Base-by-base conservation (phyloP, 2,113 vertebrate genomes). In the Leuciscus idus region DNA sequence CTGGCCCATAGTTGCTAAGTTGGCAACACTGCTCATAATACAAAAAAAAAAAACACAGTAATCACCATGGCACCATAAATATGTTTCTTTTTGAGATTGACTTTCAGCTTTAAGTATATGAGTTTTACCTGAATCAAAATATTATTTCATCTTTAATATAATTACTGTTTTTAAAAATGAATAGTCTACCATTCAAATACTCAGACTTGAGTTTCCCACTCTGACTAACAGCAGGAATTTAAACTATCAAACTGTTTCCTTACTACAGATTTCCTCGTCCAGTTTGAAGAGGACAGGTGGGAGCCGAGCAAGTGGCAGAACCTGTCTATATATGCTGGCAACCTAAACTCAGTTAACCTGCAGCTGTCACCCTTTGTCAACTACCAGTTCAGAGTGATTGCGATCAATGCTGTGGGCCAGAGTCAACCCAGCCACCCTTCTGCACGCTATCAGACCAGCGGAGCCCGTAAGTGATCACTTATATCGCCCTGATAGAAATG, bases 341-440 rank as follows among this genome's bases (percentile, higher is more conserved):
- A 93, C 2, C 88, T 97, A 86, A 98, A 98, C 94, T 95, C 97
- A 0, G 98, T 96, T 0, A 11, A 95, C 83, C 95, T 99, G 84
- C 95, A 94, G 78, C 96, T 99, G 0, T 95, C 96, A 0, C 97
- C 98, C 0, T 99, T 96, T 0, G 95, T 99, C 89, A 98, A 99
- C 94, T 99, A 99, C 87, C 97, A 97, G 85, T 99, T 99, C 92
- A 94, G 98, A 17, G 98, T 99, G 76, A 96, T 98, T 0, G 97
- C 98, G 0, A 90, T 98, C 88, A 99, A 99, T 11, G 93, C 96
- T 0, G 97, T 99, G 46, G 98, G 98, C 83, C 97, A 93, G 90
- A 98, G 98, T 86, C 78, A 90, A 64, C 97, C 98, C 82, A 99
- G 98, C 70, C 13, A 21, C 2, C 95, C 97, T 0, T 99, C 98